Percentiles rank a stretch among this genome's conserved stretches.
Evolutionary conservation across 2,797 vertebrate species (phyloP).

Genomic region (Eleutherodactylus coqui): DNA sequence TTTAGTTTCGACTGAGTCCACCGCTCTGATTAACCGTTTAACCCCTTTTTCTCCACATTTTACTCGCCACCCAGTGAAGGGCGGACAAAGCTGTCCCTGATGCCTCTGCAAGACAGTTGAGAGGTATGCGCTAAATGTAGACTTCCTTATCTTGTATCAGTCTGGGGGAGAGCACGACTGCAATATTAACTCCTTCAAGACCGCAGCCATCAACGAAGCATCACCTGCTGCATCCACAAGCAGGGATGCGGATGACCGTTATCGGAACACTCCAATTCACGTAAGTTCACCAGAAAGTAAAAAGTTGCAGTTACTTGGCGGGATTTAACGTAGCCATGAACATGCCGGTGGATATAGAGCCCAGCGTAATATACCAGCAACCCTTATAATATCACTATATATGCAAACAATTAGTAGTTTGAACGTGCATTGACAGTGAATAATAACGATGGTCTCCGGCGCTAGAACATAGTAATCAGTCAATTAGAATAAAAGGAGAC

Average conservation of each 20-base stretch:
- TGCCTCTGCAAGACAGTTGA: conserved; percentile 60
- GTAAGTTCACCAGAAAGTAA: not conserved
- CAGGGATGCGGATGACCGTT: conserved; percentile 23
- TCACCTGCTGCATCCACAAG: conserved; percentile 9
- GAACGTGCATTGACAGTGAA: not conserved
- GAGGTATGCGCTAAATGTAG: conserved; percentile 64
- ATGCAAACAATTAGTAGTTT: not conserved
- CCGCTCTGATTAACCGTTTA: conserved; percentile 27
- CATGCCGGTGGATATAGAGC: not conserved
- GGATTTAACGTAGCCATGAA: not conserved
- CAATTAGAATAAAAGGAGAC: not conserved
- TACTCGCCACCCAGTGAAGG: conserved; percentile 23
- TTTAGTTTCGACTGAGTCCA: not conserved
- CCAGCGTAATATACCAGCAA: not conserved
- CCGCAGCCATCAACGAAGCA: not conserved
- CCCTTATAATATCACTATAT: not conserved
- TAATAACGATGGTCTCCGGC: too few species aligned
- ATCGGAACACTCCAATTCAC: not conserved
- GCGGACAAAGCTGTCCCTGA: conserved; percentile 58
- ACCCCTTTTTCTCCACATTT: conserved; percentile 29
- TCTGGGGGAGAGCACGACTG: conserved; percentile 42
- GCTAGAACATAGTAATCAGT: too few species aligned
- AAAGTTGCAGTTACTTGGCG: not conserved
- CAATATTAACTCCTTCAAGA: conserved; percentile 43
- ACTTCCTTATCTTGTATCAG: conserved; percentile 61